These are phyloP conservation scores for Rhagoletis pomonella DNA, from an alignment of 1,140 invertebrate species.

Conservation along the genomic window DNA sequence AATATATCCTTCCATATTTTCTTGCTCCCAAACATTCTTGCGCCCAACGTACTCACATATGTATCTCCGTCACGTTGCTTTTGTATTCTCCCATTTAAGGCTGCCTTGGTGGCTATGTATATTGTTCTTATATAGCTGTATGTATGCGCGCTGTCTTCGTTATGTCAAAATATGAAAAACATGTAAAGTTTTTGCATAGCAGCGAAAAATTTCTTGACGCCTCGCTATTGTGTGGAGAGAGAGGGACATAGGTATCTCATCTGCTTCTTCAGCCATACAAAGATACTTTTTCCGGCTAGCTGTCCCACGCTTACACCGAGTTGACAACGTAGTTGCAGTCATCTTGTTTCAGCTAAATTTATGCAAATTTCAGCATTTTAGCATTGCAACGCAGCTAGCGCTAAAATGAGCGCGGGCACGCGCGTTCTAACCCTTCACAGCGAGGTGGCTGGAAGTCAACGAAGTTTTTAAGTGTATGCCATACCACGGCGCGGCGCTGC, in stretches of 20 bases:
- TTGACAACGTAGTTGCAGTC: constrained; percentile 6
- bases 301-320: background rate
- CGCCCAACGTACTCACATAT: background rate
- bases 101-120: background rate
- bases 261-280: background rate
- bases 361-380: constrained; percentile 35
- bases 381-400: background rate
- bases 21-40: constrained; percentile 8
- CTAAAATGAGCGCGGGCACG: background rate
- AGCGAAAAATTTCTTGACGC: constrained; percentile 50
- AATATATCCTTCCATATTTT: background rate
- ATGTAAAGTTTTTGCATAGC: constrained; percentile 57
- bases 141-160: background rate
- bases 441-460: background rate
- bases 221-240: background rate
- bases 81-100: background rate
- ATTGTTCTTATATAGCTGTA: background rate
- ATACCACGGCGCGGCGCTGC: background rate
- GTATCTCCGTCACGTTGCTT: background rate
- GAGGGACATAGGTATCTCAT: too few species aligned
- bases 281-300: background rate
- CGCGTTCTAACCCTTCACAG: background rate
- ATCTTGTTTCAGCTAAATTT: constrained; percentile 24
- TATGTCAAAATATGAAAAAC: constrained; percentile 58
- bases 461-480: constrained; percentile 16